These are phyloP conservation scores for Metopolophium dirhodum DNA, from an alignment of 1,140 invertebrate species.

Conservation along the genomic window DNA sequence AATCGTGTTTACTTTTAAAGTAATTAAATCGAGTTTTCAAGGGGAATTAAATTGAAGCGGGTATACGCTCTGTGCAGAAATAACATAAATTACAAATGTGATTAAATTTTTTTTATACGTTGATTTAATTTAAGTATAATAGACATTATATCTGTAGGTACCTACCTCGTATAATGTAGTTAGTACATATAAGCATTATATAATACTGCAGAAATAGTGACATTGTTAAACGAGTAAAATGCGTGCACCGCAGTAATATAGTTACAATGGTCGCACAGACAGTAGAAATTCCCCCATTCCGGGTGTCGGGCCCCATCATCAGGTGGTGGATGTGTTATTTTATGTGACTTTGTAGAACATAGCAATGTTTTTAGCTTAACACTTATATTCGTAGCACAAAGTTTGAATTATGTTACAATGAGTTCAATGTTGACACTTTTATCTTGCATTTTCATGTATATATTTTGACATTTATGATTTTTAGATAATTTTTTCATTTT, in stretches of 20 bases:
- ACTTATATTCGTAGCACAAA: background rate
- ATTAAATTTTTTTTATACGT: background rate
- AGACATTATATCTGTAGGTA: background rate
- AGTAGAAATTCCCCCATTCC: background rate
- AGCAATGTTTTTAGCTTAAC: background rate
- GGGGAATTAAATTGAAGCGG: background rate
- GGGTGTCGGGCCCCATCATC: background rate
- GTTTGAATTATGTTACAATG: background rate
- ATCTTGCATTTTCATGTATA: background rate
- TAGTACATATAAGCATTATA: background rate
- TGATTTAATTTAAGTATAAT: constrained; percentile 12
- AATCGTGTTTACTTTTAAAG: constrained; percentile 2
- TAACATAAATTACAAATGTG: background rate
- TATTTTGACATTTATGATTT: background rate
- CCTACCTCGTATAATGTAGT: background rate
- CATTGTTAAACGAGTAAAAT: background rate
- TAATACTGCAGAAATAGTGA: background rate
- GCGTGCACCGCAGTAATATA: background rate
- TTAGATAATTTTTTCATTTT: background rate
- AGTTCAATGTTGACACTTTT: background rate
- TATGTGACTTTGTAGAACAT: background rate
- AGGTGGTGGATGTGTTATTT: background rate
- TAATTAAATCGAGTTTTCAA: constrained; percentile 13
- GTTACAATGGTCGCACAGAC: background rate
- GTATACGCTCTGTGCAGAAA: background rate